These are phyloP conservation scores for Aricia artaxerxes DNA, from an alignment of 2,888 invertebrate species.

Conservation along the genomic window DNA sequence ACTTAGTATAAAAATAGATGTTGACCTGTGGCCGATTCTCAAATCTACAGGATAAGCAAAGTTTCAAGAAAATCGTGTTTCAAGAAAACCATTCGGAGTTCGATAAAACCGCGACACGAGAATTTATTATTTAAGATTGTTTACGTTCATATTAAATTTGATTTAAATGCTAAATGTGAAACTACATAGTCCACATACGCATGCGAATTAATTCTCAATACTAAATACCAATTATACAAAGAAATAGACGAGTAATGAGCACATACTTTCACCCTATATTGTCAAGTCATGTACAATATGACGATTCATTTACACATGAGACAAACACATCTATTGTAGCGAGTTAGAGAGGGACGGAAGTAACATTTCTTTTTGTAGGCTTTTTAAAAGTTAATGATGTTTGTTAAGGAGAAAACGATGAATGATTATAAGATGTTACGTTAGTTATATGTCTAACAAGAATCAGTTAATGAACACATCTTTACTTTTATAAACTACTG, in stretches of 20 bases:
- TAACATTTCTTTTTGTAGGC: conserved; percentile 16
- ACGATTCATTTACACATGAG: conserved; percentile 26
- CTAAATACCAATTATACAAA: conserved; percentile 9
- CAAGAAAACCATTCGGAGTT: no score
- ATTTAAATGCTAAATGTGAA: not conserved
- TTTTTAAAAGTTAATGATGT: conserved; percentile 17
- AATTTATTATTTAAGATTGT: no score
- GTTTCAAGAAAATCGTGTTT: no score
- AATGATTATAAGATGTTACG: not conserved
- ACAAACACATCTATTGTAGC: conserved; percentile 1
- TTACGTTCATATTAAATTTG: no score
- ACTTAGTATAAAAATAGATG: no score
- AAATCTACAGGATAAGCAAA: no score
- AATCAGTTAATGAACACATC: not conserved
- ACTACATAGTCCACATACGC: not conserved
- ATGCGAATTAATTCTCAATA: not conserved
- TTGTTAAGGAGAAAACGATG: not conserved
- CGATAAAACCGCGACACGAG: no score
- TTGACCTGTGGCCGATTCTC: no score
- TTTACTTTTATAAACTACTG: no score
- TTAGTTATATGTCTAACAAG: not conserved
- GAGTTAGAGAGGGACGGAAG: not conserved
- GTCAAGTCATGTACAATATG: conserved; percentile 27
- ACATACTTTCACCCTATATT: conserved; percentile 8
- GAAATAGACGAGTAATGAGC: not conserved